Percentiles rank a stretch among this genome's conserved stretches.
These are phyloP conservation scores for Cotesia congregata DNA, from an alignment of 2,888 invertebrate species.

Conservation along the genomic window DNA sequence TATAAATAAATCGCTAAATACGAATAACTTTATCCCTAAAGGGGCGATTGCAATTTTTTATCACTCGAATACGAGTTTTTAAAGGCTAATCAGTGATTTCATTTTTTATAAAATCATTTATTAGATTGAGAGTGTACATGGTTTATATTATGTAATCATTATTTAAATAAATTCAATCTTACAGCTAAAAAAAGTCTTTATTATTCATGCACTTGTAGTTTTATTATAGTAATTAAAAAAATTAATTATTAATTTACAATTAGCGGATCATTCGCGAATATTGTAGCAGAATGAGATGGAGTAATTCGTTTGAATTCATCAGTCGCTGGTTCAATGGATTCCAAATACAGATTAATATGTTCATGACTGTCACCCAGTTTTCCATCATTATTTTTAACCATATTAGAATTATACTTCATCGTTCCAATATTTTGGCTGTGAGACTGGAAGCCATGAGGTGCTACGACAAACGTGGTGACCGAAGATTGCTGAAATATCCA, in stretches of 20 bases:
- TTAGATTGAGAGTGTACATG: neutral
- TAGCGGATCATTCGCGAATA: conserved; percentile 38
- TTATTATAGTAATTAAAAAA: neutral
- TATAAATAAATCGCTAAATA: conserved; percentile 1
- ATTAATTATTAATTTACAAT: neutral
- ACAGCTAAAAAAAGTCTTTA: neutral
- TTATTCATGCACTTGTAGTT: conserved; percentile 17
- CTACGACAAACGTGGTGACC: conserved; percentile 22
- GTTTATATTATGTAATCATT: conserved; percentile 16
- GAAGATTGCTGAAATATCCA: conserved; percentile 19
- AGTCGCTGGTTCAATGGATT: conserved; percentile 43
- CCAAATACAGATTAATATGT: conserved; percentile 46
- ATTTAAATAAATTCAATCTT: conserved; percentile 12
- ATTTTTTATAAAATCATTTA: conserved; percentile 1
- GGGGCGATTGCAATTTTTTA: conserved; percentile 30
- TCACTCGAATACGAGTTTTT: neutral
- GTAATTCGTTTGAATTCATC: conserved; percentile 28
- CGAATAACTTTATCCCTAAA: neutral
- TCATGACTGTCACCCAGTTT: conserved; percentile 43
- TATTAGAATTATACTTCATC: conserved; percentile 20
- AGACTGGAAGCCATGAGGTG: conserved; percentile 27
- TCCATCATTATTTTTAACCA: conserved; percentile 15
- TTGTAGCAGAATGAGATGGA: conserved; percentile 36
- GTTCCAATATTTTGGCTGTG: conserved; percentile 43
- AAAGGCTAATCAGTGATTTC: neutral